A percentile compares a stretch with the other conserved stretches of the same genome.
phyloP scores from a whole-genome alignment of 2,888 invertebrate genomes.

The Drosophila meridionalis region DNA sequence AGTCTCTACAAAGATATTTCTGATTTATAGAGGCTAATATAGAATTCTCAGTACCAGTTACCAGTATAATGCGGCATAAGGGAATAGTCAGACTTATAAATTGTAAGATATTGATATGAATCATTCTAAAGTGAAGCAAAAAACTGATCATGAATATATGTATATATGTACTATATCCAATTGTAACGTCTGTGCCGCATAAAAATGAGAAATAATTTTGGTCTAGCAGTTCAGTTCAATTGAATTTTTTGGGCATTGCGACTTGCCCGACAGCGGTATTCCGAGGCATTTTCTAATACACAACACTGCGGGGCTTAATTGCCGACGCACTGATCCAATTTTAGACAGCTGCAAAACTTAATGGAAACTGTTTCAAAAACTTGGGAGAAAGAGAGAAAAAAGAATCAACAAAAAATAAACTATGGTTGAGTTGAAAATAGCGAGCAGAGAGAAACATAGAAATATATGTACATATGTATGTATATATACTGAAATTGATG shows the following conservation, averaged over 20 bases:
- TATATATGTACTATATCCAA: neutral
- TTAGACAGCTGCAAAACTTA: conserved; percentile 54
- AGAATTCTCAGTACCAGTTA: neutral
- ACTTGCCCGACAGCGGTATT: conserved; percentile 1
- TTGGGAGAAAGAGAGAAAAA: neutral
- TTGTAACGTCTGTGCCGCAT: neutral
- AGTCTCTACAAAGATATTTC: neutral
- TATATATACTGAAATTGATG: conserved; percentile 34
- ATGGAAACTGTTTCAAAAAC: conserved; percentile 36
- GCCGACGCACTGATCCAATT: conserved; percentile 61
- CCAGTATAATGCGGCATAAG: no score
- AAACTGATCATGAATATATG: neutral
- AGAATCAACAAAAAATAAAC: conserved; percentile 35
- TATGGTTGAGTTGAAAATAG: conserved; percentile 43
- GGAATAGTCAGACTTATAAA: no score
- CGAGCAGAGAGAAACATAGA: conserved; percentile 9
- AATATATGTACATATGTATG: conserved; percentile 1
- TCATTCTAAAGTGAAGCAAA: neutral
- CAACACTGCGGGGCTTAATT: conserved; percentile 56
- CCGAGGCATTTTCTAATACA: conserved; percentile 19
- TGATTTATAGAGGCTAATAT: neutral
- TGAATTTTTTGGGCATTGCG: conserved; percentile 27
- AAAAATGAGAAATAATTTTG: conserved; percentile 4
- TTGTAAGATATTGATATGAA: neutral
- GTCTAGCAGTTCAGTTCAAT: conserved; percentile 25